Conservation (phyloP, 2,797 vertebrate genomes). For the Alauda arvensis region DNA sequence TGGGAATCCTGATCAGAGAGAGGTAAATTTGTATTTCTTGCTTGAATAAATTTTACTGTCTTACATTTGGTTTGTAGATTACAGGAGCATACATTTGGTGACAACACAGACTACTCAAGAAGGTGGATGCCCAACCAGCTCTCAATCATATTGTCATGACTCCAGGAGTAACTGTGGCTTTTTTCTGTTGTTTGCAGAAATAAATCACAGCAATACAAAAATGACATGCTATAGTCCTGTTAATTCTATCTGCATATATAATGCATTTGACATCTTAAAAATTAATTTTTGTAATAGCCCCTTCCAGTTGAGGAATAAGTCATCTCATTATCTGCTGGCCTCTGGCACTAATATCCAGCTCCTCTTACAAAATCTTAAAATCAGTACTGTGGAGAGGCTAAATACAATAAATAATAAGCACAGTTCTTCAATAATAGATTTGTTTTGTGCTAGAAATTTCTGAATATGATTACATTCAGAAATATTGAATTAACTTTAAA, state of each 20-base stretch:
- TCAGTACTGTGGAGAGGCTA: background rate
- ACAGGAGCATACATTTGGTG: slow-evolving; percentile 47
- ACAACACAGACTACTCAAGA: slow-evolving; percentile 43
- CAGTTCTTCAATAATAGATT: background rate
- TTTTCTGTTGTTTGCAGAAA: slow-evolving; percentile 20
- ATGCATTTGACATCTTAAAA: background rate
- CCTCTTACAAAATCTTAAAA: background rate
- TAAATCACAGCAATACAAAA: slow-evolving; percentile 1
- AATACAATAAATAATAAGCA: background rate
- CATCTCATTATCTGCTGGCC: slow-evolving; percentile 13
- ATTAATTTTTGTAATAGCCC: background rate
- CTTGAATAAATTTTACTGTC: slow-evolving; percentile 62
- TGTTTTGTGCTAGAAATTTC: background rate
- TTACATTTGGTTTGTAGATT: slow-evolving; percentile 59
- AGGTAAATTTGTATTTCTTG: slow-evolving; percentile 62
- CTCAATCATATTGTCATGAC: slow-evolving; percentile 51
- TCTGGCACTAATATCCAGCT: background rate
- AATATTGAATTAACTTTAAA: background rate
- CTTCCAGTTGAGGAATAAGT: background rate
- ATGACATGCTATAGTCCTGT: background rate
- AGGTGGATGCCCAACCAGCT: slow-evolving; percentile 14
- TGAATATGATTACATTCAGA: background rate
- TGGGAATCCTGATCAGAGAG: slow-evolving; percentile 47
- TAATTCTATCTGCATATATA: background rate
- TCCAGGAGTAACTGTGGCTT: background rate